A percentile compares a stretch with the other conserved stretches of the same genome.
These are phyloP conservation scores for Prunella himalayana DNA, from an alignment of 2,113 vertebrate species.

Conservation along the genomic window DNA sequence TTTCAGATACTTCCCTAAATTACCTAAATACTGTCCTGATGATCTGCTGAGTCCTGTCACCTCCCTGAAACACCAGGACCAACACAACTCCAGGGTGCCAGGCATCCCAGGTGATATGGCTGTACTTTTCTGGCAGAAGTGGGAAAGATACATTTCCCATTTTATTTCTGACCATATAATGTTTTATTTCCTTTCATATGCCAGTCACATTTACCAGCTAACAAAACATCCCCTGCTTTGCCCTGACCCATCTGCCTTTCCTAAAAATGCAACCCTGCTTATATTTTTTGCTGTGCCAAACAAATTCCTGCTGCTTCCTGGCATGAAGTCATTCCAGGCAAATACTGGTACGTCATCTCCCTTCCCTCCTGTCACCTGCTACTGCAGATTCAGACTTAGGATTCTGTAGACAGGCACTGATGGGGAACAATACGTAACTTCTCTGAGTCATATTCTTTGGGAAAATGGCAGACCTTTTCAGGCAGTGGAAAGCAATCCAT, in stretches of 20 bases:
- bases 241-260: not conserved
- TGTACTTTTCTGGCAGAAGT: not conserved
- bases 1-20: not conserved
- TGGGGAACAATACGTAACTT: not conserved
- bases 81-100: not conserved
- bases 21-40: not conserved
- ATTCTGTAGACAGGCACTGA: not conserved
- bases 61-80: not conserved
- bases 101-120: not conserved
- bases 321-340: constrained; percentile 1
- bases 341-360: not conserved
- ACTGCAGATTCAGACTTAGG: not conserved
- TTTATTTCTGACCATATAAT: not conserved
- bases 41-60: not conserved
- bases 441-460: not conserved
- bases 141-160: not conserved
- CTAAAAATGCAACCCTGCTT: not conserved
- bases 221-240: not conserved
- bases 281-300: not conserved
- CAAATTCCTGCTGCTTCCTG: not conserved
- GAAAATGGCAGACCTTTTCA: not conserved
- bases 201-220: not conserved
- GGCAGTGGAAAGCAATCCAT: not conserved
- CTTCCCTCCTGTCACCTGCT: not conserved
- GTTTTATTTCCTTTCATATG: not conserved